Base-by-base conservation (phyloP, 2,888 invertebrate genomes). In the Urechis unicinctus region DNA sequence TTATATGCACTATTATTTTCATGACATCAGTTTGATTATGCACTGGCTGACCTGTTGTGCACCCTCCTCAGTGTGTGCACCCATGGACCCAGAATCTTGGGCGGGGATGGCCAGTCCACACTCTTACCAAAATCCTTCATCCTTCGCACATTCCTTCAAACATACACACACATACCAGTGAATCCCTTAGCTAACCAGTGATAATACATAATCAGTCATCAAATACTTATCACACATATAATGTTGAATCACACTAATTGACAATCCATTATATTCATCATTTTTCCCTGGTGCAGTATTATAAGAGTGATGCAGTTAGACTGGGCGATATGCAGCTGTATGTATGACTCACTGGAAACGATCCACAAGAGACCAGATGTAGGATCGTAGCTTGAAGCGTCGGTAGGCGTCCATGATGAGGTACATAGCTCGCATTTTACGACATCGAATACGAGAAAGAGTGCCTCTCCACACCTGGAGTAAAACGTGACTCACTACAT, bases 371-470 rank as follows among this genome's bases (percentile, higher is more conserved):
- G 46, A 28, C 17, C 31, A 26, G 4, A 91, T 79, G 72, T 91
- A 92, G 36, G 83, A 79, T 44, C 88, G 82, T 69, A 87, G 79
- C 75, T 90, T 91, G 79, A 88, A 89, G 51, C 82, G 81, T 53
- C 88, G 83, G 82, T 92, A 97, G 6, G 87, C 85, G 53, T 84
- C 82, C 79, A 88, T 87, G 68, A 97, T 95, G 57, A 82, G 78
- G 64, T 88, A 79, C 0, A 91, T 88, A 0, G 97, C 96, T 77
- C 85, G 85, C 85, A 95, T 88, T 78, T 85, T 86, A 76, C 86
- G 86, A 78, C 89, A 94, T 50, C 86, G 84, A 71, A 84, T 83
- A 25, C 97, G 82, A 9, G 89, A 89, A 26, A 88, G 72, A 1
- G 83, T 82, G 26, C 92, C 97, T 66, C 96, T 84, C 85, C 94